Conservation (phyloP, 2,888 invertebrate species). For the Eristalis tenax region DNA sequence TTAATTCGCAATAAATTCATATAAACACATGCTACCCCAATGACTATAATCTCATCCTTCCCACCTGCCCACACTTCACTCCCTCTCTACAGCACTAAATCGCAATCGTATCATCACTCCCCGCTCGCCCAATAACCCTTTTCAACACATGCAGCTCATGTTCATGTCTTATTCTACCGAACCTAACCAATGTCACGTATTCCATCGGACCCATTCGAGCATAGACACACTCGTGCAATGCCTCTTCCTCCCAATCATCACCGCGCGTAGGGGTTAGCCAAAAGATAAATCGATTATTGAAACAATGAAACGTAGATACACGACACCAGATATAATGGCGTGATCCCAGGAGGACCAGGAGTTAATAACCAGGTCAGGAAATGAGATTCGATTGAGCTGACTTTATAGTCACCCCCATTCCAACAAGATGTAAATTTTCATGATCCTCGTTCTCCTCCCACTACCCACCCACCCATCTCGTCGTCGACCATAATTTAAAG, state of each 20-base stretch:
- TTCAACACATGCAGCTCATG: background rate
- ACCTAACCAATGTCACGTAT: slow-evolving; percentile 8
- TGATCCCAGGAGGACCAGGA: background rate
- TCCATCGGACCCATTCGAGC: background rate
- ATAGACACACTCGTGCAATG: background rate
- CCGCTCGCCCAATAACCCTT: background rate
- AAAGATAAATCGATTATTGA: slow-evolving; percentile 33
- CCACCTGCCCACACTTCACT: background rate
- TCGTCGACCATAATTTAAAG: background rate
- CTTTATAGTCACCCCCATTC: background rate
- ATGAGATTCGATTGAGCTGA: background rate
- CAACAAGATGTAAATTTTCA: background rate
- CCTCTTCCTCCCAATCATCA: background rate
- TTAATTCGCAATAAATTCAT: background rate
- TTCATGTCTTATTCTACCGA: background rate
- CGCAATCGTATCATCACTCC: background rate
- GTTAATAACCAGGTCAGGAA: background rate
- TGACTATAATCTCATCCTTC: background rate
- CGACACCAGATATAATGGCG: background rate
- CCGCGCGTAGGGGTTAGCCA: background rate
- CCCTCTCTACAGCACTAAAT: background rate
- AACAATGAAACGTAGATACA: slow-evolving; percentile 11
- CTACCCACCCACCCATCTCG: too few species aligned
- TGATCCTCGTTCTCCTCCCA: background rate
- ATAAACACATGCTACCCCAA: background rate